Evolutionary conservation across 2,797 vertebrate species (phyloP), one percentile per base, ranked within the genome.

Genomic region (Catharus ustulatus): DNA sequence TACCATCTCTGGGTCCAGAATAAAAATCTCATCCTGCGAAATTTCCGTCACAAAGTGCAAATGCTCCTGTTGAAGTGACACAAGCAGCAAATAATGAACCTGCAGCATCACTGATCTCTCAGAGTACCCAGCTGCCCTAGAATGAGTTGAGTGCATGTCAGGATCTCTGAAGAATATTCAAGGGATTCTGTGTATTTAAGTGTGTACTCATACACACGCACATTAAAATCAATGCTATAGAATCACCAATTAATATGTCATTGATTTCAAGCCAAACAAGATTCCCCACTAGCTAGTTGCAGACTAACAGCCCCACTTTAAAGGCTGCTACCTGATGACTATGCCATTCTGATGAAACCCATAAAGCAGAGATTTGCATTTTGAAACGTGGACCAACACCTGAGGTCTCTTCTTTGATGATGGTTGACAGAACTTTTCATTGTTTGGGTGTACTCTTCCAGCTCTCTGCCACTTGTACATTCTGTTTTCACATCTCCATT

Each of bases 31-130:
- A 10, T 99, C 99, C 94, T 99, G 99, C 91, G 99, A 99, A 96
- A 99, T 99, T 97, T 99, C 99, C 3, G 99, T 99, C 96, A 99
- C 99, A 96, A 99, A 99, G 98, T 99, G 99, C 87, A 99, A 98
- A 96, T 99, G 99, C 98, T 99, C 99, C 99, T 99, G 84, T 78
- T 87, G 68, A 75, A 84, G 72, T 22, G 57, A 87, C 57, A 97
- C 42, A 74, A 83, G 73, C 38, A 85, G 38, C n/a, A 40, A 74
- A 58, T 45, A 43, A 72, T 20, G 36, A 86, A 78, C 69, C 38
- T 61, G 32, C 12, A 83, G 27, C 55, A 51, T 10, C 63, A 26
- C 22, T 23, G 30, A 11, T 66, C 10, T 67, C 45, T 68, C 79
- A 43, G 40, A 74, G 54, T 6, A 72, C 10, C 23, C 77, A 63